These are phyloP conservation scores for Protobothrops flavoviridis DNA, from an alignment of 2,113 vertebrate species.

Conservation along the genomic window DNA sequence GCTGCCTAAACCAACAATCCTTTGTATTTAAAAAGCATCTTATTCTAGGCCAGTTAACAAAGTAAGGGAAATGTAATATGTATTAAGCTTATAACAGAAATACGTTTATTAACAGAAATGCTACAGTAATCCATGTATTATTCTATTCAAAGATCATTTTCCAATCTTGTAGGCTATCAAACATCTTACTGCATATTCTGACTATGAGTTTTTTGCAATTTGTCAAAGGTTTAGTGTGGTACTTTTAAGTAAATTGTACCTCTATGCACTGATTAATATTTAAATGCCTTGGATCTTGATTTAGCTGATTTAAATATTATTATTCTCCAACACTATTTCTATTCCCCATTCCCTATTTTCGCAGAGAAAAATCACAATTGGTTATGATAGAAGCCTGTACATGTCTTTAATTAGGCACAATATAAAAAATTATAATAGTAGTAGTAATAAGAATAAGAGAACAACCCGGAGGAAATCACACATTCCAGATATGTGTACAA, in stretches of 20 bases:
- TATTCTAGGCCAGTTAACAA: not conserved
- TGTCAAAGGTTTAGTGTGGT: not conserved
- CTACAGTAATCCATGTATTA: not conserved
- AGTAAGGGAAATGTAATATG: not conserved
- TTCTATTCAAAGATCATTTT: not conserved
- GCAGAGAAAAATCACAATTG: not conserved
- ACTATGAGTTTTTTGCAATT: constrained; percentile 18
- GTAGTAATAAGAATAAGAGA: too few species aligned
- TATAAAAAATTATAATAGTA: too few species aligned
- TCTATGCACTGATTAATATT: not conserved
- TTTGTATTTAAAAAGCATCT: not conserved
- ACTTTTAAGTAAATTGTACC: fast-evolving
- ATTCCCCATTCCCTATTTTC: not conserved
- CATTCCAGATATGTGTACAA: too few species aligned
- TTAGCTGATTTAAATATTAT: fast-evolving
- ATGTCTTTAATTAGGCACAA: too few species aligned
- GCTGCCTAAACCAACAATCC: not conserved
- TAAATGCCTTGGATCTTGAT: fast-evolving
- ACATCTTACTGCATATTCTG: constrained; percentile 24
- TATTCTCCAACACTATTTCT: fast-evolving
- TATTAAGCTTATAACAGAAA: not conserved
- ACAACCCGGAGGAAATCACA: too few species aligned
- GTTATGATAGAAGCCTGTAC: not conserved
- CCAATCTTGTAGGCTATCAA: not conserved
- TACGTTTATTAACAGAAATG: not conserved